These are phyloP conservation scores for Cyaniris semiargus DNA, from an alignment of 2,888 invertebrate species.

Conservation along the genomic window DNA sequence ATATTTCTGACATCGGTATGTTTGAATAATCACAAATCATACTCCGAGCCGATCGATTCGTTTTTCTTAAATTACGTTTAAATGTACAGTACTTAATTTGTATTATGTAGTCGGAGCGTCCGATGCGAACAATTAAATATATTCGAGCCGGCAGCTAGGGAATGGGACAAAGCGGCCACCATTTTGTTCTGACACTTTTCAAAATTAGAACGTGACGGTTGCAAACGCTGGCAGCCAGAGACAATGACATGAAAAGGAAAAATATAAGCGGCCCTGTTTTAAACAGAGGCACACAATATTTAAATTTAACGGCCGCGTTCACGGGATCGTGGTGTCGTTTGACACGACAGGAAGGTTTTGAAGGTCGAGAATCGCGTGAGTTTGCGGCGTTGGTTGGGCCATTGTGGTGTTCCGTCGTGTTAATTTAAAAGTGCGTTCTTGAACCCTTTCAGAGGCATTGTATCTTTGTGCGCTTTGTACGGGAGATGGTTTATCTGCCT, in stretches of 20 bases:
- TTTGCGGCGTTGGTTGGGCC: conserved; percentile 49
- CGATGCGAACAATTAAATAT: conserved; percentile 18
- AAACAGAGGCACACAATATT: conserved; percentile 67
- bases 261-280: conserved; percentile 79
- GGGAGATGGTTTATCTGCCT: conserved; percentile 79
- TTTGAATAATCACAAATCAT: conserved; percentile 76
- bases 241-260: conserved; percentile 81
- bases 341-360: conserved; percentile 38
- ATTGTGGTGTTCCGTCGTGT: conserved; percentile 58
- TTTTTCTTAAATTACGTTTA: conserved; percentile 37
- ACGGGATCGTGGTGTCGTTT: conserved; percentile 49
- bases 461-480: conserved; percentile 81
- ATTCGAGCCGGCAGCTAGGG: conserved; percentile 57
- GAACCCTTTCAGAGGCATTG: conserved; percentile 81
- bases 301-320: conserved; percentile 64
- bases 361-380: conserved; percentile 55
- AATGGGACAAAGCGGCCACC: conserved; percentile 73
- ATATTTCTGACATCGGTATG: conserved; percentile 76
- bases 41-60: conserved; percentile 46
- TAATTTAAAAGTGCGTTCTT: conserved; percentile 81
- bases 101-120: conserved; percentile 39
- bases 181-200: conserved; percentile 81
- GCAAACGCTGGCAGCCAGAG: conserved; percentile 77
- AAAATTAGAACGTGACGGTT: conserved; percentile 81
- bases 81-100: conserved; percentile 40